A percentile compares a stretch with the other conserved stretches of the same genome.
phyloP scores from a whole-genome alignment of 1,140 invertebrate genomes.

The Aphaenogaster ashmeadi region DNA sequence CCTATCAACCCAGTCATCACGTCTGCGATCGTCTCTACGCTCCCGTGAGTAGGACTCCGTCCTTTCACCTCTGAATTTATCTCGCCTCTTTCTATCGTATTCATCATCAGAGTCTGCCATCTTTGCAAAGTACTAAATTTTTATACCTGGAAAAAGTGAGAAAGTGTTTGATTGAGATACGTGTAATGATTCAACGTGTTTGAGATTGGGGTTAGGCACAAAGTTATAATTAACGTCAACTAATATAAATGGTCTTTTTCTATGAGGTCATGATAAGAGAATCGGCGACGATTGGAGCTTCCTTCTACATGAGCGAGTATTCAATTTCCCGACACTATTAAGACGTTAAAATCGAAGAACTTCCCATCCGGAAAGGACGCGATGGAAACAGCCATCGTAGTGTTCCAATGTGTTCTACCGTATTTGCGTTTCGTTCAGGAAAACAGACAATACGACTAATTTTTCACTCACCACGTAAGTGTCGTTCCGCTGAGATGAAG shows the following conservation, averaged over 20 bases:
- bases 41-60: slow-evolving; percentile 92
- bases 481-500: not conserved
- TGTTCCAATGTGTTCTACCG: not conserved
- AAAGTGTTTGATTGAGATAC: not conserved
- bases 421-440: not conserved
- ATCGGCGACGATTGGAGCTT: not conserved
- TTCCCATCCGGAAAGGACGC: not conserved
- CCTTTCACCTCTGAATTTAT: slow-evolving; percentile 96
- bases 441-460: not conserved
- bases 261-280: not conserved
- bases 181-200: not conserved
- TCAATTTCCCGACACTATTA: not conserved
- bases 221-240: not conserved
- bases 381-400: not conserved
- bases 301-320: not conserved
- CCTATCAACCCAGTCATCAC: slow-evolving; percentile 93
- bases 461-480: not conserved
- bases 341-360: not conserved
- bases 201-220: not conserved
- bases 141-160: slow-evolving; percentile 28
- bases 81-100: slow-evolving; percentile 94
- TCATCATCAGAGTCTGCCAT: slow-evolving; percentile 98
- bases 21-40: slow-evolving; percentile 90
- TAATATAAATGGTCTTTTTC: not conserved
- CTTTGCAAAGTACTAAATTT: not conserved